phyloP scores from a whole-genome alignment of 1,140 invertebrate genomes.

The Bombus sibiricus region DNA sequence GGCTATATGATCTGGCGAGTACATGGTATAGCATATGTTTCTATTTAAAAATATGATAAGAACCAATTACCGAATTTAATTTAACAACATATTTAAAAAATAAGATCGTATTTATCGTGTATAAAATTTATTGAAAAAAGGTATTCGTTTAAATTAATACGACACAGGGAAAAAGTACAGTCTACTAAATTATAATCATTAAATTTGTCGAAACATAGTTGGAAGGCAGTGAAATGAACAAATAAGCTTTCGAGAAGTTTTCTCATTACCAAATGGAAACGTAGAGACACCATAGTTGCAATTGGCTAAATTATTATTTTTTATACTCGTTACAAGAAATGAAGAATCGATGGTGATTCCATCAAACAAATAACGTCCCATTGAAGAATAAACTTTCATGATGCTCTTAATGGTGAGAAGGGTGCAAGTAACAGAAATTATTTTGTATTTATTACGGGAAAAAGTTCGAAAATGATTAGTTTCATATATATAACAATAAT shows the following conservation, averaged over 20 bases:
- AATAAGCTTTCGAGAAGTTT: neutral
- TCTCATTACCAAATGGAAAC: neutral
- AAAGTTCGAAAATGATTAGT: neutral
- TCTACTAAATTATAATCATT: neutral
- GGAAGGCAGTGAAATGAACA: neutral
- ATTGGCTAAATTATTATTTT: slow-evolving; percentile 2
- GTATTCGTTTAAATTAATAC: too few species aligned
- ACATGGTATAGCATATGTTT: too few species aligned
- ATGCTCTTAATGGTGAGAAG: too few species aligned
- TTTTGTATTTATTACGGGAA: neutral
- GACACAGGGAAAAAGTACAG: neutral
- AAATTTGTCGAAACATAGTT: neutral
- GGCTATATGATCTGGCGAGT: too few species aligned
- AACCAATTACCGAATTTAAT: neutral
- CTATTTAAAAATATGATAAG: too few species aligned
- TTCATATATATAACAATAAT: neutral
- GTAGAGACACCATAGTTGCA: neutral
- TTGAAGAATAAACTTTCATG: too few species aligned
- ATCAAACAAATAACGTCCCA: neutral
- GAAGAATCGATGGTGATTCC: neutral
- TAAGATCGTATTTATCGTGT: neutral
- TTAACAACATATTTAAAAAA: neutral
- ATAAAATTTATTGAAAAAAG: neutral
- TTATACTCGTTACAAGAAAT: neutral
- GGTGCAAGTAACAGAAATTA: neutral